These are phyloP conservation scores for Drosophila neutralis DNA, from an alignment of 2,888 invertebrate genomes.

Conservation along the genomic window DNA sequence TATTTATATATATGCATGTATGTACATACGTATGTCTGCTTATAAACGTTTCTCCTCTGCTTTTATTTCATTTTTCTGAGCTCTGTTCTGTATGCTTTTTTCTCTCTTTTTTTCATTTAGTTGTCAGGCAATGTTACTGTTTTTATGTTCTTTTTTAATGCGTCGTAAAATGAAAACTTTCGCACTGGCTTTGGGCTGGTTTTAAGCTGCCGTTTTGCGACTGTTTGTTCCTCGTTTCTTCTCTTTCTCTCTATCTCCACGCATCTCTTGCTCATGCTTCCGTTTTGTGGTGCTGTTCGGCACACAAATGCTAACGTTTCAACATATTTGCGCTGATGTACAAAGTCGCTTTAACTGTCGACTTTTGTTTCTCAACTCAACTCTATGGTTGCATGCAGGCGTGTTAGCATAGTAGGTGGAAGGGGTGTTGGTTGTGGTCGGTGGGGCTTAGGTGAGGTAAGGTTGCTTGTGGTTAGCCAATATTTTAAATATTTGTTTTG, in stretches of 20 bases:
- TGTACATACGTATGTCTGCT: slow-evolving; percentile 1
- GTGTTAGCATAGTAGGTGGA: neutral
- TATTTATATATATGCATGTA: neutral
- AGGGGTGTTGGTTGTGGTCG: neutral
- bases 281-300: slow-evolving; percentile 2
- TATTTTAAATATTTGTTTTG: neutral
- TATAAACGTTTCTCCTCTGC: slow-evolving; percentile 17
- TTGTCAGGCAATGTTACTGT: slow-evolving; percentile 42
- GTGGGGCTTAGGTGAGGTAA: neutral
- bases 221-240: slow-evolving; percentile 14
- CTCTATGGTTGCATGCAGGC: slow-evolving; percentile 29
- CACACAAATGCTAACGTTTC: slow-evolving; percentile 39
- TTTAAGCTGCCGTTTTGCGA: slow-evolving; percentile 23
- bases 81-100: neutral
- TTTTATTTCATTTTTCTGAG: slow-evolving; percentile 29
- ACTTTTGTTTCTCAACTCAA: slow-evolving; percentile 17
- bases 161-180: slow-evolving; percentile 69
- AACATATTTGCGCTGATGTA: slow-evolving; percentile 43
- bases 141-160: slow-evolving; percentile 71
- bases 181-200: slow-evolving; percentile 32
- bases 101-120: slow-evolving; percentile 34
- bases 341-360: slow-evolving; percentile 30
- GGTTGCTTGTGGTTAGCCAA: slow-evolving; percentile 10
- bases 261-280: neutral
- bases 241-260: too few species aligned